Percentiles rank a stretch among this genome's conserved stretches.
phyloP scores from a whole-genome alignment of 2,113 vertebrate species.

The Isurus oxyrinchus region DNA sequence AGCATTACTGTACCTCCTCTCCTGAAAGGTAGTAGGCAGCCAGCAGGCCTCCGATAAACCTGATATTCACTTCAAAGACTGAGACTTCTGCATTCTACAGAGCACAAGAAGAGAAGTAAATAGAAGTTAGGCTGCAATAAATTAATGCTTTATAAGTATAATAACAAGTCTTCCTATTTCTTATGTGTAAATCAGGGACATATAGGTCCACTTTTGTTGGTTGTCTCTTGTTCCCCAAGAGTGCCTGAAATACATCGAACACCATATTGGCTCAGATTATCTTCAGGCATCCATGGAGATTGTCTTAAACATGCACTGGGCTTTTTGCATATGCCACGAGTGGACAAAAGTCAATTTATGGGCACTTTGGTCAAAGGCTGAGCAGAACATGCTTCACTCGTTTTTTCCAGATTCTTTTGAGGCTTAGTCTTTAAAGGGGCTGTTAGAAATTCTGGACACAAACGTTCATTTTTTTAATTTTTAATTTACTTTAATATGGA shows the following conservation, averaged over 20 bases:
- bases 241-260: not conserved
- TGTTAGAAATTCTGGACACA: not conserved
- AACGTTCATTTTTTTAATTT: not conserved
- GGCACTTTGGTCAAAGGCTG: not conserved
- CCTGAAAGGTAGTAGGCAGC: conserved; percentile 92
- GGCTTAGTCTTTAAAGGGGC: not conserved
- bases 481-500: not conserved
- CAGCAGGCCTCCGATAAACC: conserved; percentile 88
- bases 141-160: not conserved
- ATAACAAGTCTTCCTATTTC: not conserved
- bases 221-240: not conserved
- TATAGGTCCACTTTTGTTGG: not conserved
- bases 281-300: not conserved
- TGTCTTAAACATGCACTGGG: not conserved
- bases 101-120: conserved; percentile 41
- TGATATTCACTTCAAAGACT: conserved; percentile 96
- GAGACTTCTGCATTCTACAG: conserved; percentile 89
- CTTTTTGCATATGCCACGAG: not conserved
- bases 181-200: not conserved
- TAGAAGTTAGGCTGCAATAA: not conserved
- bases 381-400: not conserved
- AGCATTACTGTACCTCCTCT: conserved; percentile 68
- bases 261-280: not conserved
- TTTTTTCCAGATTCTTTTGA: not conserved
- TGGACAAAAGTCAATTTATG: not conserved